phyloP scores from a whole-genome alignment of 2,888 invertebrate genomes.

The Cecidostiba fungosa region DNA sequence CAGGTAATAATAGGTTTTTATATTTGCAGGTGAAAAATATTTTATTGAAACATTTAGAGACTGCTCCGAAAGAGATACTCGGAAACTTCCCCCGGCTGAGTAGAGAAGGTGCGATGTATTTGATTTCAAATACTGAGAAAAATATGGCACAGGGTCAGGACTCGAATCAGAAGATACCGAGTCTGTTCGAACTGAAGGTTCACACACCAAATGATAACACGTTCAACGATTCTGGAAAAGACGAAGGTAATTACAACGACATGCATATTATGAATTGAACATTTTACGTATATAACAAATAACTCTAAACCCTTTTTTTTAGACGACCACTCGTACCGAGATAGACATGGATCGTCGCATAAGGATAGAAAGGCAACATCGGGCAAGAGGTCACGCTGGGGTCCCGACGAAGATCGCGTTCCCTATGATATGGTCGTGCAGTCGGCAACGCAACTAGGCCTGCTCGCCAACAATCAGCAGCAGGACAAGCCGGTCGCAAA shows the following conservation, averaged over 20 bases:
- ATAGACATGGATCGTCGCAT: constrained; percentile 33
- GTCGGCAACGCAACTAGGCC: constrained; percentile 76
- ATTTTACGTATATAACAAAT: background rate
- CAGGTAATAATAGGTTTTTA: background rate
- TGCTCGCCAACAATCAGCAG: constrained; percentile 72
- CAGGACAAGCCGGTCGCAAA: constrained; percentile 66
- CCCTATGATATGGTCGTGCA: constrained; percentile 78
- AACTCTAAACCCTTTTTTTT: background rate
- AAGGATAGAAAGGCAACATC: constrained; percentile 76
- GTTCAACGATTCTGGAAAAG: constrained; percentile 68
- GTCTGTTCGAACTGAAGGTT: constrained; percentile 79
- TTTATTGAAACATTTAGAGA: constrained; percentile 89
- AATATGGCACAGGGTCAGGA: constrained; percentile 74
- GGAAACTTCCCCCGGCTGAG: constrained; percentile 94
- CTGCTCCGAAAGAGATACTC: constrained; percentile 94
- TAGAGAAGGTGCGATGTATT: constrained; percentile 87
- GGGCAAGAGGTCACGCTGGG: constrained; percentile 78
- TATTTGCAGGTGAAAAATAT: constrained; percentile 77
- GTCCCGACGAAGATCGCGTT: constrained; percentile 78
- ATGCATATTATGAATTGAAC: background rate
- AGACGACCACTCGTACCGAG: constrained; percentile 66
- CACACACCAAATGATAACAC: constrained; percentile 69
- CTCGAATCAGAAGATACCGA: constrained; percentile 77
- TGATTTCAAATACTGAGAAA: constrained; percentile 79
- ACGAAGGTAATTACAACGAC: constrained; percentile 70